Conservation (phyloP, 2,113 vertebrate species). For the Corythornis madagascariensis region DNA sequence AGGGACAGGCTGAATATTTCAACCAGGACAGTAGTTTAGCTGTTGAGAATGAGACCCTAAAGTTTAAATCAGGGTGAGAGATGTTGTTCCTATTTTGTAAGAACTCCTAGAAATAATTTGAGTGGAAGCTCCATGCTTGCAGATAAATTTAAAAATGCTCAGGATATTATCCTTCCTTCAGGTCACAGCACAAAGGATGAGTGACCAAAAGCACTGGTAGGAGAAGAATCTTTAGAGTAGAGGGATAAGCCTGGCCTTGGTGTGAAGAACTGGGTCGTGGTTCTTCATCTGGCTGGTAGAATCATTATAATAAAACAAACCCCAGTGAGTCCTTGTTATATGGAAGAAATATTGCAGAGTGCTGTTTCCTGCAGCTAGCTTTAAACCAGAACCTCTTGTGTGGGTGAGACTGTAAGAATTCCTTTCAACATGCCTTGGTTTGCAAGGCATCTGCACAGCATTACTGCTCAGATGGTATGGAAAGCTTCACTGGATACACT, state of each 20-base stretch:
- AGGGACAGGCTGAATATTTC: accelerated
- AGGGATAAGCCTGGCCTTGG: neutral
- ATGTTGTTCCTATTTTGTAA: neutral
- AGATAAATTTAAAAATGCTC: neutral
- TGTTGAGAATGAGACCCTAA: neutral
- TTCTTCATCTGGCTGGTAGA: neutral
- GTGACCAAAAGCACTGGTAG: neutral
- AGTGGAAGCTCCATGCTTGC: neutral
- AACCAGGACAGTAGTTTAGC: neutral
- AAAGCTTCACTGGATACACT: neutral
- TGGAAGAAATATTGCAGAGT: neutral
- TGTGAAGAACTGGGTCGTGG: neutral
- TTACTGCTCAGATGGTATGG: neutral
- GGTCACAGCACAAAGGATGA: neutral
- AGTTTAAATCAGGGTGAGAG: neutral
- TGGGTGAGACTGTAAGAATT: slow-evolving; percentile 41
- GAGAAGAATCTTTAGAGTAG: neutral
- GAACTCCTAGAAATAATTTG: neutral
- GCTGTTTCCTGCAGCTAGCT: slow-evolving; percentile 22
- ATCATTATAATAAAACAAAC: neutral
- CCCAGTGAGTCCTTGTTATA: neutral
- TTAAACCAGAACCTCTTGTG: slow-evolving; percentile 27
- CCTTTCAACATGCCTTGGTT: slow-evolving; percentile 4
- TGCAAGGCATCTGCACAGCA: neutral
- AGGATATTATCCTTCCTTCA: neutral